Conservation (phyloP, 1,140 invertebrate genomes). For the Manduca sexta region DNA sequence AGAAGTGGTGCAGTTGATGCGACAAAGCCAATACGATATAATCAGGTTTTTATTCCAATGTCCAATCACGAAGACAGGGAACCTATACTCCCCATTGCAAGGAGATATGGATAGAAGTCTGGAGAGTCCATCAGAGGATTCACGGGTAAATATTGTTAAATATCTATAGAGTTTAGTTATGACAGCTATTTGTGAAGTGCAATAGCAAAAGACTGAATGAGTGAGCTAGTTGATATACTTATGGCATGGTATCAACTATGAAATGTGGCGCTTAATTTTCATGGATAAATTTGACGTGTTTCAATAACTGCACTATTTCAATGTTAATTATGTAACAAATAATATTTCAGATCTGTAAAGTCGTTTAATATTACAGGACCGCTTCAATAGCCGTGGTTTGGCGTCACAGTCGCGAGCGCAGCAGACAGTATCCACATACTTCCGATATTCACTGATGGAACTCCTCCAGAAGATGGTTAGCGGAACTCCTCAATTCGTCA, state of each 20-base stretch:
- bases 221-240: no score
- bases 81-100: constrained; percentile 78
- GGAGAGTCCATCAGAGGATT: constrained; percentile 51
- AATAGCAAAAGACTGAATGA: no score
- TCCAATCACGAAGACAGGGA: constrained; percentile 87
- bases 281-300: no score
- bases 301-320: no score
- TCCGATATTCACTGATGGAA: constrained; percentile 89
- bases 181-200: not conserved
- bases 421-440: constrained; percentile 90
- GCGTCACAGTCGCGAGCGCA: constrained; percentile 88
- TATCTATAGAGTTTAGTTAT: no score
- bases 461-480: constrained; percentile 89
- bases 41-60: constrained; percentile 86
- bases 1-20: constrained; percentile 85
- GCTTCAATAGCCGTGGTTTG: constrained; percentile 77
- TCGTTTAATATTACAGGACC: constrained; percentile 33
- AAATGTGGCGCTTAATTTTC: no score
- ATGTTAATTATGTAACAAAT: no score
- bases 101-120: constrained; percentile 69
- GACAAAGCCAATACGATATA: constrained; percentile 81
- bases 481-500: constrained; percentile 85
- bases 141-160: constrained; percentile 38
- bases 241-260: no score
- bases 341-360: no score